Percentiles rank a stretch among this genome's conserved stretches.
Conservation (phyloP, 2,113 vertebrate species). For the Myotis lucifugus region DNA sequence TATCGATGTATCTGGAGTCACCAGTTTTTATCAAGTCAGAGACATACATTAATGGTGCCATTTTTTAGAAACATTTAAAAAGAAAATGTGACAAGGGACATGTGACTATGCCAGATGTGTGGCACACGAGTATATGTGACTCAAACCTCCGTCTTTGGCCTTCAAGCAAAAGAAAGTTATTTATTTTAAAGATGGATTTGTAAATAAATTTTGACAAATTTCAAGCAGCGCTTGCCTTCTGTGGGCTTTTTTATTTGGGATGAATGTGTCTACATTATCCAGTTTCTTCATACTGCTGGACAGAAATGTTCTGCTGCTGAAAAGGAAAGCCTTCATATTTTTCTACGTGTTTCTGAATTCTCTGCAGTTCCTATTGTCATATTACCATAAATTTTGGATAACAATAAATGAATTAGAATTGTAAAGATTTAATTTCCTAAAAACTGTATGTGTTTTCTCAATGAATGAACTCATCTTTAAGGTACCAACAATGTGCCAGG, state of each 20-base stretch:
- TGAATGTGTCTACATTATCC: neutral
- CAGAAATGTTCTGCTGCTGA: neutral
- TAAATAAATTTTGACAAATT: slow-evolving; percentile 46
- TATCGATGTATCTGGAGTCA: too few relatives aligned
- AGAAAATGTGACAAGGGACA: neutral
- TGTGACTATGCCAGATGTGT: neutral
- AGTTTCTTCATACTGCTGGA: neutral
- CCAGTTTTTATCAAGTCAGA: neutral
- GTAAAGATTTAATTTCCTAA: neutral
- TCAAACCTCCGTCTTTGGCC: neutral
- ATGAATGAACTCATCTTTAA: slow-evolving; percentile 5
- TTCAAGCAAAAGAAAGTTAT: neutral
- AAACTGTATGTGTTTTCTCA: neutral
- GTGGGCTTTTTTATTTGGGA: slow-evolving; percentile 22
- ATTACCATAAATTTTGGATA: slow-evolving; percentile 22
- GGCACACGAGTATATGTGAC: neutral
- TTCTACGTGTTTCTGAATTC: slow-evolving; percentile 22
- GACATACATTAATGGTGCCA: neutral
- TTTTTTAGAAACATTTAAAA: slow-evolving; percentile 11
- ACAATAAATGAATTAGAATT: slow-evolving; percentile 9
- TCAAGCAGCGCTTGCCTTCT: neutral
- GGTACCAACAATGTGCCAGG: neutral
- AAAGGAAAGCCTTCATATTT: slow-evolving; percentile 19
- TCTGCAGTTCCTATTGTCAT: neutral
- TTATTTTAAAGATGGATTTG: neutral